Evolutionary conservation across 2,113 vertebrate species (phyloP), one percentile per base, ranked within the genome.

Genomic region (Hyaena hyaena): DNA sequence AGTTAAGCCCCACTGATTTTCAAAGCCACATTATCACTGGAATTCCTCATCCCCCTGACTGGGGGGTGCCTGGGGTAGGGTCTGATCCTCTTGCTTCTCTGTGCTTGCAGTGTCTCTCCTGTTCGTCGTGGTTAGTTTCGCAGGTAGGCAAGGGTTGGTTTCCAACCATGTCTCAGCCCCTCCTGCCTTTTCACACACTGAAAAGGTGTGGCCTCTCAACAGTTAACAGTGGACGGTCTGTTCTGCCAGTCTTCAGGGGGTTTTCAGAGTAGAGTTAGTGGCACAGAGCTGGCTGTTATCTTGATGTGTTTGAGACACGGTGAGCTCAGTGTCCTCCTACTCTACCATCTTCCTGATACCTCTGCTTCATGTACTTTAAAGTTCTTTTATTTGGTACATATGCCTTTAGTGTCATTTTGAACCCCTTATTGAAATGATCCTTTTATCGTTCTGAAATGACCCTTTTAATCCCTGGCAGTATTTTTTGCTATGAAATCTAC

Each of bases 401-500:
- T 14, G 45, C 71, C 80, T 90, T 66, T 80, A 96, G 58, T 50
- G 48, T 88, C n/a, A 39, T 48, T 55, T 16, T 55, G 43, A 61
- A 55, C 24, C 19, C 55, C 76, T 73, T 87, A 28, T 35, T 94
- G 39, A 95, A 95, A 69, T 69, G 39, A 86, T 76, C 58, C 50
- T 93, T 65, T 94, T 89, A 63, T 89, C 11, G 2, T 43, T 95
- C 71, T 81, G 28, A 74, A 74, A 63, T 69, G 68, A n/a, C 45
- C 55, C 10, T 65, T 95, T 69, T 53, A 77, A 73, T 39, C 85
- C 15, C 68, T 80, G 69, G 45, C 48, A 93, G 1, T 69, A 84
- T 92, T 84, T 73, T 95, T 80, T 92, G 31, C 65, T 92, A 14
- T 92, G 58, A 53, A 92, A 61, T 86, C 31, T 95, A 45, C 39